Evolutionary conservation across 2,888 invertebrate genomes (phyloP).

Genomic region (Mycalesis mineus): DNA sequence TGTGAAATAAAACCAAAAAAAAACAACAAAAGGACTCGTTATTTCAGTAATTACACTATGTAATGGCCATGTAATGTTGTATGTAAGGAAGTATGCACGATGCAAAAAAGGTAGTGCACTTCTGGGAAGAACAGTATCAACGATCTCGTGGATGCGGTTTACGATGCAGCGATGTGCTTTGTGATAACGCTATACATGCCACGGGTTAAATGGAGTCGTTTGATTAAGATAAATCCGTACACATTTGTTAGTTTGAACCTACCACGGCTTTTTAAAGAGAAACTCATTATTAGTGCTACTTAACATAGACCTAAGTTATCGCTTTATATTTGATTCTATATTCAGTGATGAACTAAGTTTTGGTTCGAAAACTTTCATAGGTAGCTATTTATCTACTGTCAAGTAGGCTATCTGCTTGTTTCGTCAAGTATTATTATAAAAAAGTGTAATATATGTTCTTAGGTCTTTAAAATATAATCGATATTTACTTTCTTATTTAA

Average conservation of each 20-base stretch:
- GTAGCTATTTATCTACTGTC: too few species aligned
- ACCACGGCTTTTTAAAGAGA: neutral
- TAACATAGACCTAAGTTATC: too few species aligned
- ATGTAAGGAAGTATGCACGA: constrained; percentile 1
- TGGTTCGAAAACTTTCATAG: too few species aligned
- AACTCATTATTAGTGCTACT: too few species aligned
- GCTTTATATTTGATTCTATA: too few species aligned
- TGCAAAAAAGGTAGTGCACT: constrained; percentile 51
- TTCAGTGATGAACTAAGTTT: too few species aligned
- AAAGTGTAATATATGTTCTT: too few species aligned
- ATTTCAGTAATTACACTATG: constrained; percentile 22
- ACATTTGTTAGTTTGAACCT: constrained; percentile 10
- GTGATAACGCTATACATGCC: constrained; percentile 45
- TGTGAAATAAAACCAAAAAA: too few species aligned
- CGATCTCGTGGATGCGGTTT: constrained; percentile 51
- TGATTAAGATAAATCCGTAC: constrained; percentile 34
- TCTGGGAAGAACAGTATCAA: constrained; percentile 68
- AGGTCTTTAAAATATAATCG: too few species aligned
- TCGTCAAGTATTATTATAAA: too few species aligned
- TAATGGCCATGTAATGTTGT: constrained; percentile 9
- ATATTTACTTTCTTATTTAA: too few species aligned
- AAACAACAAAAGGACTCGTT: neutral
- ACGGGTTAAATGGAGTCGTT: constrained; percentile 32
- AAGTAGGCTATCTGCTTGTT: too few species aligned
- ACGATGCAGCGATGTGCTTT: constrained; percentile 62